Conservation (phyloP, 53 echinoderm and acorn worm species). For the Zoroaster sp. region DNA sequence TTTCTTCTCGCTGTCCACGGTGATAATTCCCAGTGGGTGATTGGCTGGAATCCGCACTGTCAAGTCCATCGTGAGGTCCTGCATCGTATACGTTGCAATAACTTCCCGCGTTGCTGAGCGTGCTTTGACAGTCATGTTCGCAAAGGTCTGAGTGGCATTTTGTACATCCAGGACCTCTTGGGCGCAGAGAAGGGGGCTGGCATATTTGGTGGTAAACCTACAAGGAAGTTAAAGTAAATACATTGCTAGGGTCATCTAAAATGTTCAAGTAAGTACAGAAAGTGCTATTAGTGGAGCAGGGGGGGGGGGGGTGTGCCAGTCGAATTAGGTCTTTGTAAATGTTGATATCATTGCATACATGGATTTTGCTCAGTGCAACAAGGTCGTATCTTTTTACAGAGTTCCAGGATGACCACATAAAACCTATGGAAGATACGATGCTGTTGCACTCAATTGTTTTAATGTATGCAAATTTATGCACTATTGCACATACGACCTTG, state of each 20-base stretch:
- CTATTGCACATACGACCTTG: too few relatives aligned
- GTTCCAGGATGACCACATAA: too few relatives aligned
- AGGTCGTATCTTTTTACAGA: too few relatives aligned
- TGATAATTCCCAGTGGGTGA: conserved; percentile 90
- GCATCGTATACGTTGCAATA: conserved; percentile 89
- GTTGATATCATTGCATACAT: too few relatives aligned
- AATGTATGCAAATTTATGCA: too few relatives aligned
- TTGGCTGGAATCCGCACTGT: conserved; percentile 85
- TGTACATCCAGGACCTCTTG: conserved; percentile 84
- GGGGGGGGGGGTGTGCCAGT: too few relatives aligned
- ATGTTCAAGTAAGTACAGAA: too few relatives aligned
- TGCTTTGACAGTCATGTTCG: conserved; percentile 88
- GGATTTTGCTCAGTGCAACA: too few relatives aligned
- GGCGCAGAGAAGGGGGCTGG: conserved; percentile 84
- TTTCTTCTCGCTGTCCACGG: conserved; percentile 84
- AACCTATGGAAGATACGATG: too few relatives aligned
- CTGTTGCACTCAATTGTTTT: too few relatives aligned
- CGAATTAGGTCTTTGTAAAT: too few relatives aligned
- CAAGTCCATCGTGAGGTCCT: conserved; percentile 91
- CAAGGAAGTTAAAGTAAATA: background rate
- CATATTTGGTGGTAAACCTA: conserved; percentile 89
- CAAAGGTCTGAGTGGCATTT: conserved; percentile 50
- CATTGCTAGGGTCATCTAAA: background rate
- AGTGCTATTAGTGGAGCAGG: too few relatives aligned
- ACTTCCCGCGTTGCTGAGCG: conserved; percentile 82